Percentiles rank a stretch among this genome's conserved stretches.
phyloP scores from a whole-genome alignment of 2,888 invertebrate species.

The Trichopoda pennipes region DNA sequence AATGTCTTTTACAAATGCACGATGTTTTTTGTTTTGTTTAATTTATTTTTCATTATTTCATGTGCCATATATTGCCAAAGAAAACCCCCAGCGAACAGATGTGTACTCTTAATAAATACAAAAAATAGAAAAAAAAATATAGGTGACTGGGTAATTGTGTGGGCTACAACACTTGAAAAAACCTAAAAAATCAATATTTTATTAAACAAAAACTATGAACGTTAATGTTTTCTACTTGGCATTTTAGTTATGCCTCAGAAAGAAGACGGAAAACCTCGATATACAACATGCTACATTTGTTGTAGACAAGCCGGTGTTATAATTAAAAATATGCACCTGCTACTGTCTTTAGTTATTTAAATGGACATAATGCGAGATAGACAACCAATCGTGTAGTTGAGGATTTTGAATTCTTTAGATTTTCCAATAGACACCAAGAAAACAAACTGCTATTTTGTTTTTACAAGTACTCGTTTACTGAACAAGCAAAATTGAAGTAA shows the following conservation, averaged over 20 bases:
- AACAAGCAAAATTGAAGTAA: not conserved
- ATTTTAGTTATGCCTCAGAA: conserved; percentile 8
- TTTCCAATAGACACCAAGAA: conserved; percentile 18
- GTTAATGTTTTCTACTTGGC: conserved; percentile 9
- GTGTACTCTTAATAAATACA: conserved; percentile 30
- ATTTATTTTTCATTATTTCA: conserved; percentile 50
- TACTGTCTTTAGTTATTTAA: conserved; percentile 13
- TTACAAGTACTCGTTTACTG: not conserved
- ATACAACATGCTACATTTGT: not conserved
- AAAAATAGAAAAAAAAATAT: conserved; percentile 34
- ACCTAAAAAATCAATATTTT: conserved; percentile 31
- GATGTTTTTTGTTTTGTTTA: no score
- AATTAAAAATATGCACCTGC: conserved; percentile 59
- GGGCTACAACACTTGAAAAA: conserved; percentile 45
- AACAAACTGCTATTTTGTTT: conserved; percentile 44
- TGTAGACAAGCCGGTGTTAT: conserved; percentile 3
- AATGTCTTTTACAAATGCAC: conserved; percentile 42
- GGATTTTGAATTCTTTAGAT: conserved; percentile 54
- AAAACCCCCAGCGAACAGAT: conserved; percentile 60
- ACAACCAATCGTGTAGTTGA: conserved; percentile 45
- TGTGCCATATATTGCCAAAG: conserved; percentile 42
- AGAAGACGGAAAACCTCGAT: not conserved
- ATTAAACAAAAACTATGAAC: conserved; percentile 34
- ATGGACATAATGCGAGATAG: conserved; percentile 31
- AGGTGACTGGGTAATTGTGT: conserved; percentile 67